phyloP scores from a whole-genome alignment of 2,797 vertebrate genomes.

The Oreochromis mossambicus region DNA sequence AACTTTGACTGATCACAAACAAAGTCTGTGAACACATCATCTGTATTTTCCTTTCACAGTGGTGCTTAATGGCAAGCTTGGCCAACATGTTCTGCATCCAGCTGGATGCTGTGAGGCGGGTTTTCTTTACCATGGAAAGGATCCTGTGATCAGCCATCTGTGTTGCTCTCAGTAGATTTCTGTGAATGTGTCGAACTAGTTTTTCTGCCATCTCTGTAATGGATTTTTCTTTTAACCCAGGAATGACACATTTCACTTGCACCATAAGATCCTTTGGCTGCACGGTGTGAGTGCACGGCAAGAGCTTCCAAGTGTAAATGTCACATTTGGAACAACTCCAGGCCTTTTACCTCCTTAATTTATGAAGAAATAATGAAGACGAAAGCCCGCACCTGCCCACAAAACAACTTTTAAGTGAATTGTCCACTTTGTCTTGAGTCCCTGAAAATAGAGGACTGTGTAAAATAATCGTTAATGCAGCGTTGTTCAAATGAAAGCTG shows the following conservation, averaged over 20 bases:
- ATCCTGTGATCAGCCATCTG: not conserved
- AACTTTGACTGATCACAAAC: not conserved
- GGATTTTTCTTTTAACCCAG: not conserved
- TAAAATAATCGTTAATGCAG: accelerated
- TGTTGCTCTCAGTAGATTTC: not conserved
- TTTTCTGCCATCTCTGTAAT: not conserved
- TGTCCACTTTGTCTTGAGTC: not conserved
- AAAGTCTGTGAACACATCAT: not conserved
- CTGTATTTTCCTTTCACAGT: not conserved
- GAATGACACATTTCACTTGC: not conserved
- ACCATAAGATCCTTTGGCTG: not conserved
- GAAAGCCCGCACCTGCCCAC: not conserved
- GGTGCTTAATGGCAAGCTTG: accelerated
- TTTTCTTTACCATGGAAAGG: not conserved
- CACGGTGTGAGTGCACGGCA: not conserved
- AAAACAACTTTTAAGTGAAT: not conserved
- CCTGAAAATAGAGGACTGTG: not conserved
- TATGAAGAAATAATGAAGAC: not conserved
- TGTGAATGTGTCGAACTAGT: not conserved
- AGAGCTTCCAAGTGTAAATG: not conserved
- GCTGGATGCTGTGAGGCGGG: not conserved
- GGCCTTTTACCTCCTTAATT: not conserved
- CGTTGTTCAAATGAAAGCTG: not conserved
- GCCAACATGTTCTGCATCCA: not conserved
- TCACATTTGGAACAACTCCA: not conserved